Evolutionary conservation across 2,113 vertebrate species (phyloP), one percentile per base, ranked within the genome.

Genomic region (Cinclus mexicanus): DNA sequence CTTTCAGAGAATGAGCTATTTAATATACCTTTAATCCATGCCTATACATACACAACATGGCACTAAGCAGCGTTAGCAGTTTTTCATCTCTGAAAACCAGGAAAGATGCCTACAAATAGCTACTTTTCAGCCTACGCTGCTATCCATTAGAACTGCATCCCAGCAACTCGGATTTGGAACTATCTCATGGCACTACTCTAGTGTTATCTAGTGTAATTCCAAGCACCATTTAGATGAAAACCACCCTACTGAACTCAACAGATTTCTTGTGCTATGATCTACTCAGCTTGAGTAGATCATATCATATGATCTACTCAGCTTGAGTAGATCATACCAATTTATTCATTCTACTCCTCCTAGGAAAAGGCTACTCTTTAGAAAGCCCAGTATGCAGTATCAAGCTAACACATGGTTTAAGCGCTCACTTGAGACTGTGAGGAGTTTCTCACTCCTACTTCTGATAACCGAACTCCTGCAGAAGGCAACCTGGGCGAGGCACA

Each of bases 41-140:
- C 33, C 37, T 59, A 33, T 24, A 59, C 7, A 39, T 15, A 81
- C 31, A 83, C 9, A 71, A 7, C 1, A 1, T 12, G 7, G 46
- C 80, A 81, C 60, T 33, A 11, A 25, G 29, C 17, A 42, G 33
- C n/a, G 55, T 79, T 41, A 64, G 0, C 0, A 0, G 13, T 53
- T 88, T 83, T 59, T 41, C 39, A 70, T 10, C 44, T 74, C 82
- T 2, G 1, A 63, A 82, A 68, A 33, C 11, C 35, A 44, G 41
- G 13, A 19, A 70, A 74, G 47, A 52, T n/a, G 17, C 42, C 57
- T 74, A 49, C 26, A 94, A 80, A 61, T 31, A 72, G 6, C 28
- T 61, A 19, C 18, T 77, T 46, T 77, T 52, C 56, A 81, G 42
- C 47, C 63, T 70, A 35, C 70, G 21, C 31, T 78, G 50, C 60